Conservation (phyloP, 2,113 vertebrate genomes). For the Telmatochromis brichardi region DNA sequence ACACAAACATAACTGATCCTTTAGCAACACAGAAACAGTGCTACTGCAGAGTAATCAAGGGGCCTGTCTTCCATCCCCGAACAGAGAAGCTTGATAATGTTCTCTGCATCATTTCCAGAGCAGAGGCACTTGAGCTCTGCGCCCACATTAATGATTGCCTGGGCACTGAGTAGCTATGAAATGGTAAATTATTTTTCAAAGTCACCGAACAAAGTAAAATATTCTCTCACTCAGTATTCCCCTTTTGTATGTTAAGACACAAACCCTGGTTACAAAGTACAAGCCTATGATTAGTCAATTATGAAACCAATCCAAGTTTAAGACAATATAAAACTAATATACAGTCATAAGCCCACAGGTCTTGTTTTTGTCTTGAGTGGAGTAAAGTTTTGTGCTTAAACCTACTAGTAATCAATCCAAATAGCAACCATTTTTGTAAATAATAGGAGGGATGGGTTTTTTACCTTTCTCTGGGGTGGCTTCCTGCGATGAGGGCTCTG, state of each 20-base stretch:
- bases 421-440: not conserved
- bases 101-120: not conserved
- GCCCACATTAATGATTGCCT: not conserved
- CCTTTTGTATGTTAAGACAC: not conserved
- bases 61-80: not conserved
- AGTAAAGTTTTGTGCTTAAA: not conserved
- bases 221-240: not conserved
- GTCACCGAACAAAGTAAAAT: too few species aligned
- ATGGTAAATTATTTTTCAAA: not conserved
- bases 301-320: not conserved
- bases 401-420: not conserved
- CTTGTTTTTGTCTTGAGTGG: not conserved
- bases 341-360: not conserved
- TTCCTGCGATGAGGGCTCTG: conserved; percentile 87
- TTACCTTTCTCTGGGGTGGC: conserved; percentile 89
- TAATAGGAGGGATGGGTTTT: not conserved
- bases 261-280: not conserved
- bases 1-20: not conserved
- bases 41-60: not conserved
- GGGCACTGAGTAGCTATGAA: not conserved
- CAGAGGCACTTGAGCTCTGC: not conserved
- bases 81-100: not conserved
- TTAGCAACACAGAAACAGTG: not conserved
- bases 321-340: not conserved
- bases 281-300: not conserved